Evolutionary conservation across 92 coral and sea anemone species (phyloP).

Genomic region (Porites lobata): DNA sequence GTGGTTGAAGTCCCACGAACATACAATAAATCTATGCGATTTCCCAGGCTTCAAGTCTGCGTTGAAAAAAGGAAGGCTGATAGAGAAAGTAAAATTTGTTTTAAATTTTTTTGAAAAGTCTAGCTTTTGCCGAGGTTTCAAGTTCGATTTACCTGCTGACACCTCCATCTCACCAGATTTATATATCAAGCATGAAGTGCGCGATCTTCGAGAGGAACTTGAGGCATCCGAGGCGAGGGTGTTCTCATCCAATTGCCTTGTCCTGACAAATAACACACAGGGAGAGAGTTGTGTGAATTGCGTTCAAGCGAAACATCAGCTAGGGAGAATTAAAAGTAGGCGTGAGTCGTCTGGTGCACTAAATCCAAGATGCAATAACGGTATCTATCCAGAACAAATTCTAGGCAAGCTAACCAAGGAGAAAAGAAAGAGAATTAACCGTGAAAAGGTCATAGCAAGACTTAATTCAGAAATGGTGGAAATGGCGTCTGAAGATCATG

Average conservation of each 20-base stretch:
- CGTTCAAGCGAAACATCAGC: neutral
- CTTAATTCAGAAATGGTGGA: slow-evolving; percentile 41
- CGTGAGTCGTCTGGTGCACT: neutral
- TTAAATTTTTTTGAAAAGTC: slow-evolving; percentile 25
- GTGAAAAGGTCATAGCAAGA: slow-evolving; percentile 7
- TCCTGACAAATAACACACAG: neutral
- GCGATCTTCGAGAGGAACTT: slow-evolving; percentile 3
- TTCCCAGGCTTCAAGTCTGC: slow-evolving; percentile 1
- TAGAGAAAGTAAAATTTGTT: neutral
- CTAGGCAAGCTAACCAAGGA: neutral
- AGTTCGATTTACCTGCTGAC: slow-evolving; percentile 8
- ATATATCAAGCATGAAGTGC: neutral
- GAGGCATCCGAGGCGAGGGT: slow-evolving; percentile 16
- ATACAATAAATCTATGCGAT: slow-evolving; percentile 2
- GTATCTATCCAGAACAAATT: slow-evolving; percentile 39
- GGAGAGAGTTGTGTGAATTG: slow-evolving; percentile 10
- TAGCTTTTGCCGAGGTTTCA: slow-evolving; percentile 3
- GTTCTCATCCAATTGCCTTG: slow-evolving; percentile 12
- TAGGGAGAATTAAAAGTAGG: slow-evolving; percentile 10
- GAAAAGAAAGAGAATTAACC: slow-evolving; percentile 1
- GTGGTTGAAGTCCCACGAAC: slow-evolving; percentile 17
- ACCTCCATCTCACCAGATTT: slow-evolving; percentile 6
- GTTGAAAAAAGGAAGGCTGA: neutral
- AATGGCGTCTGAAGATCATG: slow-evolving; percentile 47
- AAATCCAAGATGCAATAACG: slow-evolving; percentile 9